phyloP scores from a whole-genome alignment of 1,140 invertebrate species.

The Drosophila parabipectinata region DNA sequence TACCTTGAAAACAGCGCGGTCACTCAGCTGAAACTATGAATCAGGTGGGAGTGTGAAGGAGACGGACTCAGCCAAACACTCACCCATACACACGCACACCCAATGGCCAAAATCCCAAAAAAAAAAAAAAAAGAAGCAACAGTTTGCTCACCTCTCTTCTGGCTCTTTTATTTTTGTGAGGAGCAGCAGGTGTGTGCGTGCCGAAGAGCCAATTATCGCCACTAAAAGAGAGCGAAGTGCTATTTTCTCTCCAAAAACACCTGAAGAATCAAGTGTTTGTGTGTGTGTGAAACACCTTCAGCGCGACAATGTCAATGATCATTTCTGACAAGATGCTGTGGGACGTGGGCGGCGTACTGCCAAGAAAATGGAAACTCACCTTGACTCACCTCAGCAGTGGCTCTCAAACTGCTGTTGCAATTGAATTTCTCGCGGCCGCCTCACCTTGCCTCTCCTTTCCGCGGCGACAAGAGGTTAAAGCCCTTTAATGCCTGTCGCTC shows the following conservation, averaged over 20 bases:
- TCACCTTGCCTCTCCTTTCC: not conserved
- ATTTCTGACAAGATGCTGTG: conserved; percentile 64
- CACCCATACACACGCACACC: conserved; percentile 15
- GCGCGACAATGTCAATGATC: conserved; percentile 82
- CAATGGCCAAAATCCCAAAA: conserved; percentile 14
- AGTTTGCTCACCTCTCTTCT: conserved; percentile 46
- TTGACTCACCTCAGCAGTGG: conserved; percentile 53
- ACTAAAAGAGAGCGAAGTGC: conserved; percentile 18
- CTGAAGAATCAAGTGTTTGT: conserved; percentile 5
- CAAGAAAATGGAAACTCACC: conserved; percentile 64
- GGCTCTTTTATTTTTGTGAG: not conserved
- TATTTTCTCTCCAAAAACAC: conserved; percentile 14
- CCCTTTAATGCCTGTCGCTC: conserved; percentile 30
- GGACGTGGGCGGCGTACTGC: conserved; percentile 56
- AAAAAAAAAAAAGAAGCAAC: conserved; percentile 43
- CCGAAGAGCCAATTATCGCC: conserved; percentile 39
- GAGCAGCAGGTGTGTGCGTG: conserved; percentile 59
- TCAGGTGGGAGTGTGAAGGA: conserved; percentile 29
- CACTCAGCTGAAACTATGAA: conserved; percentile 60
- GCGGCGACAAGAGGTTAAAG: conserved; percentile 26
- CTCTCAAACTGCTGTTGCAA: conserved; percentile 49
- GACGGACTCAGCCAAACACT: conserved; percentile 18
- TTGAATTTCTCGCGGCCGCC: conserved; percentile 17
- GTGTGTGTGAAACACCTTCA: conserved; percentile 68
- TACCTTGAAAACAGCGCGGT: conserved; percentile 71